Conservation (phyloP, 2,113 vertebrate genomes). For the Halcyon malimbica region DNA sequence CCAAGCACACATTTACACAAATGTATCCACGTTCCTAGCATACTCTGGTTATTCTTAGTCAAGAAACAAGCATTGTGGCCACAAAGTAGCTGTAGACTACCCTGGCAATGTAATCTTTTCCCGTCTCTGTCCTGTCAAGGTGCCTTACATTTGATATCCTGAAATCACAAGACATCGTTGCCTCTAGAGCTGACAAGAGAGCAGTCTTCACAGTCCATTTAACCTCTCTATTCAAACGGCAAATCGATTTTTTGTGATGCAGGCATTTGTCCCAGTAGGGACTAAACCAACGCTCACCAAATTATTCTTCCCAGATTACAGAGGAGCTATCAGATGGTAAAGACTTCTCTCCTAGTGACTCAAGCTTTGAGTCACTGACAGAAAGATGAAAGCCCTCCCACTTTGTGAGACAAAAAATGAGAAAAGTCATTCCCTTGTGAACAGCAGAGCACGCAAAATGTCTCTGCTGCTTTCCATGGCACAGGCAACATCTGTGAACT, state of each 20-base stretch:
- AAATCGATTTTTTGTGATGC: slow-evolving; percentile 36
- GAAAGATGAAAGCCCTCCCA: slow-evolving; percentile 14
- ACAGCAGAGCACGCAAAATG: neutral
- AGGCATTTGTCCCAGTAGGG: slow-evolving; percentile 43
- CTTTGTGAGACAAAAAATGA: neutral
- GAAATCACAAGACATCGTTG: slow-evolving; percentile 20
- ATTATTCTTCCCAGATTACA: slow-evolving; percentile 46
- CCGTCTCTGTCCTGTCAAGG: neutral
- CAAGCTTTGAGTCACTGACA: slow-evolving; percentile 21
- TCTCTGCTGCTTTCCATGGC: neutral
- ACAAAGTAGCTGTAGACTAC: neutral
- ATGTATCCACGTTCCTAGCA: rapidly evolving
- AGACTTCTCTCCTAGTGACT: slow-evolving; percentile 23
- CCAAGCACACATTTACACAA: neutral
- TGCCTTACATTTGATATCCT: slow-evolving; percentile 17
- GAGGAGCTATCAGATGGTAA: slow-evolving; percentile 11
- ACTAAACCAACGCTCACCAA: slow-evolving; percentile 52
- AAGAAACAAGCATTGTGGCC: neutral
- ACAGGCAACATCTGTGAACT: neutral
- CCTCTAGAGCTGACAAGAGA: slow-evolving; percentile 35
- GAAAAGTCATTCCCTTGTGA: neutral
- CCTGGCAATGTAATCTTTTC: neutral
- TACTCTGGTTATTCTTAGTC: neutral
- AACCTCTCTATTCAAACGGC: slow-evolving; percentile 37
- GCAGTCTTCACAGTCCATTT: slow-evolving; percentile 57